Percentiles rank a stretch among this genome's conserved stretches.
Evolutionary conservation across 2,797 vertebrate species (phyloP).

Genomic region (Acestrorhynchus altus): DNA sequence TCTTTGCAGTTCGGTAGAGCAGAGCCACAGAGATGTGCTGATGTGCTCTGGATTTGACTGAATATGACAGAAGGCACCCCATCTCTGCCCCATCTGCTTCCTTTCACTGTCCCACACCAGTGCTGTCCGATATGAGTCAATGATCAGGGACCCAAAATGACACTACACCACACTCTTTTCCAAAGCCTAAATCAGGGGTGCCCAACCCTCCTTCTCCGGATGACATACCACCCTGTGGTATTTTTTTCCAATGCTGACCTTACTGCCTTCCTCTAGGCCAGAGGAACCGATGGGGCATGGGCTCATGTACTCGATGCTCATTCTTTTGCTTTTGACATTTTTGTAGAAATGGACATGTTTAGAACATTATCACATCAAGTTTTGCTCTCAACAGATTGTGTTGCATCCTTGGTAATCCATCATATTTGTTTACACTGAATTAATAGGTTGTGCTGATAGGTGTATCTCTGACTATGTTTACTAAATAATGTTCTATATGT

Average conservation of each 20-base stretch:
- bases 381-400: too few species aligned
- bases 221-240: background rate
- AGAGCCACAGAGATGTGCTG: slow-evolving; percentile 3
- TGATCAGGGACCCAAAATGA: slow-evolving; percentile 6
- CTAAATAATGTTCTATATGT: too few species aligned
- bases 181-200: background rate
- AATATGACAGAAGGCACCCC: background rate
- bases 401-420: too few species aligned
- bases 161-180: background rate
- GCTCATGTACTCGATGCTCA: background rate
- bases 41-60: slow-evolving; percentile 20
- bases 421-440: too few species aligned
- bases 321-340: background rate
- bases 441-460: too few species aligned
- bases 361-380: too few species aligned
- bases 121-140: background rate
- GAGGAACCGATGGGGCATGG: background rate
- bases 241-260: background rate
- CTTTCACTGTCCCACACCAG: background rate
- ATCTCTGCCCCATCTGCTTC: background rate
- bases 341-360: too few species aligned
- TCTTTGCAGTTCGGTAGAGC: slow-evolving; percentile 28
- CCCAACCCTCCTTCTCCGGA: too few species aligned
- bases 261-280: too few species aligned
- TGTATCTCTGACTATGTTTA: too few species aligned